These are phyloP conservation scores for Gonatopus flavifemur DNA, from an alignment of 1,140 invertebrate species.

Conservation along the genomic window DNA sequence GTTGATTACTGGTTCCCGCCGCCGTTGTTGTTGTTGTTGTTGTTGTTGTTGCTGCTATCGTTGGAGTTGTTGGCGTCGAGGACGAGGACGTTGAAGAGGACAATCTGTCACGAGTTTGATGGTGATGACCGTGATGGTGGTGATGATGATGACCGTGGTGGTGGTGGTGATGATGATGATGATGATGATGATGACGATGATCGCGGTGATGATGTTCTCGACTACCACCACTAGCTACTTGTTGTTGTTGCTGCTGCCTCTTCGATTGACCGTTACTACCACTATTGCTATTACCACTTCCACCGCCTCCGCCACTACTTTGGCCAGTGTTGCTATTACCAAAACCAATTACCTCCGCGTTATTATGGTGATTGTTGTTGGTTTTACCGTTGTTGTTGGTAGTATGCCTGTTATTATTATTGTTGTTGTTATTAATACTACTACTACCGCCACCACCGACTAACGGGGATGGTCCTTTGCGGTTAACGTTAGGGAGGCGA, in stretches of 20 bases:
- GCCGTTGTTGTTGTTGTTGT: slow-evolving; percentile 16
- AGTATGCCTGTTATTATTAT: slow-evolving; percentile 22
- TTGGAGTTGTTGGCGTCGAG: slow-evolving; percentile 16
- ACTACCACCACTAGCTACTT: slow-evolving; percentile 2
- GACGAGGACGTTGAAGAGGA: slow-evolving; percentile 29
- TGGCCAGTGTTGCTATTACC: slow-evolving; percentile 1
- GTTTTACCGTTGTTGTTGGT: slow-evolving; percentile 45
- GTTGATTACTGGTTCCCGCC: slow-evolving; percentile 16
- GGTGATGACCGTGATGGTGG: slow-evolving; percentile 41
- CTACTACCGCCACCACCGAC: slow-evolving; percentile 51
- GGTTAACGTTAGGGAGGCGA: slow-evolving; percentile 57
- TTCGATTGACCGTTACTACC: background rate
- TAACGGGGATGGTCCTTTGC: slow-evolving; percentile 53
- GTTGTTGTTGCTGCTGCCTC: slow-evolving; percentile 4
- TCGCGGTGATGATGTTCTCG: slow-evolving; percentile 21
- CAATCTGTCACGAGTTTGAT: slow-evolving; percentile 39
- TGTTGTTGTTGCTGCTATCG: slow-evolving; percentile 17
- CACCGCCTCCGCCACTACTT: background rate
- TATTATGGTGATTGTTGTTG: slow-evolving; percentile 23
- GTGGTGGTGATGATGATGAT: slow-evolving; percentile 25
- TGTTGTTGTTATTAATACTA: slow-evolving; percentile 50
- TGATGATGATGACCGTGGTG: slow-evolving; percentile 32
- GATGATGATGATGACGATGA: slow-evolving; percentile 22
- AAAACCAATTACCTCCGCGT: background rate
- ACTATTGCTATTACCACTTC: slow-evolving; percentile 26